Evolutionary conservation across 2,888 invertebrate species (phyloP).

Genomic region (Tachystola acroxantha): DNA sequence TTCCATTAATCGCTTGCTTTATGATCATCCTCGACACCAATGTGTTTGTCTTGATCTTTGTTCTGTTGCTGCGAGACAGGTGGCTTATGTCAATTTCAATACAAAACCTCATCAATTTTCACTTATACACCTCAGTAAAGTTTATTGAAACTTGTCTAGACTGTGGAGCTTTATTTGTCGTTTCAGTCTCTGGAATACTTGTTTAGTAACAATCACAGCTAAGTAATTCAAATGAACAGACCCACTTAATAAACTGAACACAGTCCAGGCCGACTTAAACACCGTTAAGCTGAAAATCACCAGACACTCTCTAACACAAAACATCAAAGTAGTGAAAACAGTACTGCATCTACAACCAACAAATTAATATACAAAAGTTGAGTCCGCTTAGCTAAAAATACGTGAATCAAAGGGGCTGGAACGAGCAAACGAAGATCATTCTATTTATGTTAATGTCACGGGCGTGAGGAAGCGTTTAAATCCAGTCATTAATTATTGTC

Average conservation of each 20-base stretch:
- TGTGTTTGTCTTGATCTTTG: conserved; percentile 27
- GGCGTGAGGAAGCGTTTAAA: conserved; percentile 79
- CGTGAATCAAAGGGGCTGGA: conserved; percentile 71
- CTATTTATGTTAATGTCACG: conserved; percentile 78
- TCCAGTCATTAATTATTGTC: conserved; percentile 78
- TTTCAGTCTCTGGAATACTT: background rate
- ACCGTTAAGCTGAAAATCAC: conserved; percentile 60
- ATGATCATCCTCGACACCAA: conserved; percentile 41
- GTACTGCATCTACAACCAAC: conserved; percentile 49
- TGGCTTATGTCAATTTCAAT: conserved; percentile 14
- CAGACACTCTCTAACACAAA: conserved; percentile 63
- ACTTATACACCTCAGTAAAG: background rate
- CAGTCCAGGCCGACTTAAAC: conserved; percentile 37
- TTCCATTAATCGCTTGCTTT: conserved; percentile 56
- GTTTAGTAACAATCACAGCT: background rate
- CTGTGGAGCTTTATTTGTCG: background rate
- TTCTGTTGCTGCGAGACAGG: conserved; percentile 13
- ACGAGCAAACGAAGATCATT: conserved; percentile 66
- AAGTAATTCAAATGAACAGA: conserved; percentile 28
- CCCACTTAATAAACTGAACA: conserved; percentile 36
- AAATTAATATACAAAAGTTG: conserved; percentile 72
- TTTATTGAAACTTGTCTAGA: background rate
- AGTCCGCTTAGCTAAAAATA: conserved; percentile 71
- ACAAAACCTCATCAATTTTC: background rate
- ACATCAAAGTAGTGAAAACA: conserved; percentile 71